These are phyloP conservation scores for Neosilurus mollespiculum DNA, from an alignment of 2,797 vertebrate genomes.

Conservation along the genomic window DNA sequence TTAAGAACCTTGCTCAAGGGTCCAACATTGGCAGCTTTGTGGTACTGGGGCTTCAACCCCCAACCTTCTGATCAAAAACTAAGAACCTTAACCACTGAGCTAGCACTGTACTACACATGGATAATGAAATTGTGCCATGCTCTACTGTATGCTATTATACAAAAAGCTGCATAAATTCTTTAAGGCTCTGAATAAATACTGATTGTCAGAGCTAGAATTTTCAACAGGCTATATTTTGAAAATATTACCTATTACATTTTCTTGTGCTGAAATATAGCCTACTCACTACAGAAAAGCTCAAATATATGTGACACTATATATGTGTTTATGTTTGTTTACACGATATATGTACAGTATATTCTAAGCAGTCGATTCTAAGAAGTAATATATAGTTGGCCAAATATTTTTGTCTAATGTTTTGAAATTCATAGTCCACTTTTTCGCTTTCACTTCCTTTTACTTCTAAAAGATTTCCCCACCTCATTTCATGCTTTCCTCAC, in stretches of 20 bases:
- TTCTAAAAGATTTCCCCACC: constrained; percentile 72
- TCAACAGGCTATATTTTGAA: neutral
- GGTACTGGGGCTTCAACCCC: too few species aligned
- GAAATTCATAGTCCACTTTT: constrained; percentile 44
- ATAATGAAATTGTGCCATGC: neutral
- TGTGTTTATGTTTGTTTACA: neutral
- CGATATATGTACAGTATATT: neutral
- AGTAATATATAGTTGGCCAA: neutral
- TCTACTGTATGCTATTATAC: neutral
- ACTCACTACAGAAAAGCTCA: neutral
- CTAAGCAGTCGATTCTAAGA: neutral
- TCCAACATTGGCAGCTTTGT: too few species aligned
- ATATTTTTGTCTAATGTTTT: constrained; percentile 22
- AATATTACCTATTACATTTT: neutral
- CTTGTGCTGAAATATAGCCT: neutral
- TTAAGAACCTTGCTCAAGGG: too few species aligned
- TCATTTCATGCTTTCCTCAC: constrained; percentile 67
- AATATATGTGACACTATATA: neutral
- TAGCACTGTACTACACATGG: neutral
- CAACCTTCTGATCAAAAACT: too few species aligned
- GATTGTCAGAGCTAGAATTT: neutral
- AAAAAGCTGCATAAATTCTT: neutral
- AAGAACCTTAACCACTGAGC: too few species aligned
- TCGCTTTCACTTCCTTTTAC: constrained; percentile 57
- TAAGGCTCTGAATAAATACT: neutral